These are phyloP conservation scores for Rotaria socialis DNA, from an alignment of 2,888 invertebrate genomes.

Conservation along the genomic window DNA sequence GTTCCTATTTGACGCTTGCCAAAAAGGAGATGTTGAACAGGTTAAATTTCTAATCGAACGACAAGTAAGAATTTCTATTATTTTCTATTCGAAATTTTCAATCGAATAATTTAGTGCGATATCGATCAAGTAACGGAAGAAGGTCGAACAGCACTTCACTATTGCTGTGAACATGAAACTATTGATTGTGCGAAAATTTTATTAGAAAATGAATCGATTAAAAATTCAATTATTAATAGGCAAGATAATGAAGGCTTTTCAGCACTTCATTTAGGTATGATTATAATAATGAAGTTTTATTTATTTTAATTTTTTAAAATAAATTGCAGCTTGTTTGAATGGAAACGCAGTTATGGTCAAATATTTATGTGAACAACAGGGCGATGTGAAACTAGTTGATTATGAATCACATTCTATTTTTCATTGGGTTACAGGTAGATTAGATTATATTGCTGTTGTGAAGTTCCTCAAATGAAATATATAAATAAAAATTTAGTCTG, in stretches of 20 bases:
- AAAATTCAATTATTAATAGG: slow-evolving; percentile 65
- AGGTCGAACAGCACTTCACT: slow-evolving; percentile 75
- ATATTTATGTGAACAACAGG: slow-evolving; percentile 78
- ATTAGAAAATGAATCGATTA: slow-evolving; percentile 65
- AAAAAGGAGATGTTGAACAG: background rate
- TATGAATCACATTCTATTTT: slow-evolving; percentile 88
- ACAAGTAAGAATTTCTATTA: background rate
- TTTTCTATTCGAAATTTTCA: no score
- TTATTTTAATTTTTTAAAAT: no score
- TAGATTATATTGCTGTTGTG: no score
- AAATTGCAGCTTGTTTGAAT: slow-evolving; percentile 49
- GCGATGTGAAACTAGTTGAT: slow-evolving; percentile 82
- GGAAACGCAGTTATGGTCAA: slow-evolving; percentile 63
- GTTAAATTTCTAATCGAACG: background rate
- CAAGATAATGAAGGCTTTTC: slow-evolving; percentile 89
- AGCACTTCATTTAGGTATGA: slow-evolving; percentile 83
- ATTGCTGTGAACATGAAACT: slow-evolving; percentile 72
- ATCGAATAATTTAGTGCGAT: background rate
- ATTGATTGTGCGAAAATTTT: slow-evolving; percentile 70
- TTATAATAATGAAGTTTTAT: background rate
- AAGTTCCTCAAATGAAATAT: slow-evolving; percentile 47
- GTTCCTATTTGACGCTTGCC: background rate
- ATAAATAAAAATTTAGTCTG: slow-evolving; percentile 68
- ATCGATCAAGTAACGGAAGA: slow-evolving; percentile 49
- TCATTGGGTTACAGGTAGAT: slow-evolving; percentile 92